Evolutionary conservation across 2,888 invertebrate genomes (phyloP).

Genomic region (Synergus gifuensis): DNA sequence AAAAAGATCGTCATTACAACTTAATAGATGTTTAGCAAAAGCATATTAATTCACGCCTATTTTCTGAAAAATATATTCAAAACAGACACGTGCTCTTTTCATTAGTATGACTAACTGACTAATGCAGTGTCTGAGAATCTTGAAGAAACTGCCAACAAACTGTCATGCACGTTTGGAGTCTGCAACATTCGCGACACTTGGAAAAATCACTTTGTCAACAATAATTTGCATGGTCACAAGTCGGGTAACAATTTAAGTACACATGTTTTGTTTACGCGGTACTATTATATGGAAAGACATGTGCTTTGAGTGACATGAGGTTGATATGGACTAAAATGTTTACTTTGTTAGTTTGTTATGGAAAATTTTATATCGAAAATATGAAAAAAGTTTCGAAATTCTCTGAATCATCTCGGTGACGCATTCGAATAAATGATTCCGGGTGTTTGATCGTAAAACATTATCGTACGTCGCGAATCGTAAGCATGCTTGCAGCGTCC

Average conservation of each 20-base stretch:
- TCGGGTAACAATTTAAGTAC: not conserved
- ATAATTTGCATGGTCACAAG: not conserved
- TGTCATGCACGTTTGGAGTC: conserved; percentile 6
- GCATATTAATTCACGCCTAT: not conserved
- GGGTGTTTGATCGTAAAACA: conserved; percentile 12
- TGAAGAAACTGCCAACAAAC: conserved; percentile 20
- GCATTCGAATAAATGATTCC: not conserved
- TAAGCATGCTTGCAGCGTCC: conserved; percentile 43
- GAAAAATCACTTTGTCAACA: conserved; percentile 23
- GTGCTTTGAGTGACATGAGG: too few species aligned
- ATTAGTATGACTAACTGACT: not conserved
- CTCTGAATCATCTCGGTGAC: not conserved
- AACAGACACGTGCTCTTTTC: not conserved
- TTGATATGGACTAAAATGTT: too few species aligned
- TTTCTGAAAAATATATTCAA: not conserved
- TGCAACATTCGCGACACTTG: conserved; percentile 10
- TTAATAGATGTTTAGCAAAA: not conserved
- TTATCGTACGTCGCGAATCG: not conserved
- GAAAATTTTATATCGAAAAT: too few species aligned
- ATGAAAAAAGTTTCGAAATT: too few species aligned
- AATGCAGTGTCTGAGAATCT: not conserved
- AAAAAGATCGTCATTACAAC: not conserved
- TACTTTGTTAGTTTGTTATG: too few species aligned
- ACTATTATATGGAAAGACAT: too few species aligned
- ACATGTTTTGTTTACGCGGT: too few species aligned